A percentile compares a stretch with the other conserved stretches of the same genome.
These are phyloP conservation scores for Hirundichthys speculiger DNA, from an alignment of 2,113 vertebrate species.

Conservation along the genomic window DNA sequence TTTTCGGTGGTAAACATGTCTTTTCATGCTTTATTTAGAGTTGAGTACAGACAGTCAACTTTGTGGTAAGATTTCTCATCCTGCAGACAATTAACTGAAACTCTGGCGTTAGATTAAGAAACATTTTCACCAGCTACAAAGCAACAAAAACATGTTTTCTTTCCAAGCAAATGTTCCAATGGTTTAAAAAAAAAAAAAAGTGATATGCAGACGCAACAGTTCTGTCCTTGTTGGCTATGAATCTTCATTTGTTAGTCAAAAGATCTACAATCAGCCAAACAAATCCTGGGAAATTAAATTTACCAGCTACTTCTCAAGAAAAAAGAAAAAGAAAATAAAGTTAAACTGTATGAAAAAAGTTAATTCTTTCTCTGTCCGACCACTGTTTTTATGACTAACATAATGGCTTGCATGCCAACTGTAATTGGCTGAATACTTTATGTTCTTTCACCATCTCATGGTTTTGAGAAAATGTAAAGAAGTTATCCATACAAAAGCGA, in stretches of 20 bases:
- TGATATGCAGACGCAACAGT: neutral
- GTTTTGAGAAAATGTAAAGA: neutral
- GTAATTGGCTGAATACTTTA: neutral
- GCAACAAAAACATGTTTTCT: conserved; percentile 23
- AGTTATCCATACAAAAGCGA: neutral
- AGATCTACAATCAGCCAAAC: neutral
- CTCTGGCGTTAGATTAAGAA: conserved; percentile 13
- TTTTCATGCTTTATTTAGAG: conserved; percentile 18
- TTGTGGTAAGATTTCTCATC: conserved; percentile 13
- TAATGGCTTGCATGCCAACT: too few species aligned
- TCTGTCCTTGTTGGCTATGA: neutral
- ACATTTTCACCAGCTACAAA: conserved; percentile 14
- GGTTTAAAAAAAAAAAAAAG: neutral
- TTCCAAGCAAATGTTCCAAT: conserved; percentile 19
- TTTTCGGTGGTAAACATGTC: neutral
- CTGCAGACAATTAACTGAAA: conserved; percentile 16
- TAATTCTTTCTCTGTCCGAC: too few species aligned
- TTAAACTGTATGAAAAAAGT: too few species aligned
- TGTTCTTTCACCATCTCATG: conserved; percentile 4
- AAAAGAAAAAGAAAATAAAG: too few species aligned
- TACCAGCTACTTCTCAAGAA: too few species aligned
- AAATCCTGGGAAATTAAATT: neutral
- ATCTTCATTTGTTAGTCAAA: neutral
- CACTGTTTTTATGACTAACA: too few species aligned
- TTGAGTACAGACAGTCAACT: neutral